phyloP scores from a whole-genome alignment of 2,113 vertebrate genomes.

The Eudyptes chrysolophus region DNA sequence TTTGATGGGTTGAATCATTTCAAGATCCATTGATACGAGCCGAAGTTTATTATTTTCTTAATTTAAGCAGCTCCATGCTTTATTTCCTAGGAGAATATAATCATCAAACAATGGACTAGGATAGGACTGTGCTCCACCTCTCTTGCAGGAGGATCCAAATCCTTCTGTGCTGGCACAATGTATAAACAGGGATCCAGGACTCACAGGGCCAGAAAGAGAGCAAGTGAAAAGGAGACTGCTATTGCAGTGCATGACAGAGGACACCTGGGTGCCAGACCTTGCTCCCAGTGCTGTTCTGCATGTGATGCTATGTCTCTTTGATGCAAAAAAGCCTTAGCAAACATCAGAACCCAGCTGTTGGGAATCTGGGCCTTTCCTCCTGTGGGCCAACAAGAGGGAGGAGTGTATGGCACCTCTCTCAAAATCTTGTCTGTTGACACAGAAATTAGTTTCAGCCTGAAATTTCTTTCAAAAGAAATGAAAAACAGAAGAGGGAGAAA shows the following conservation, averaged over 20 bases:
- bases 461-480: neutral
- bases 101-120: neutral
- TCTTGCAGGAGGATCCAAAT: neutral
- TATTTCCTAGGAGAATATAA: neutral
- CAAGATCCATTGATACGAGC: neutral
- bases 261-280: neutral
- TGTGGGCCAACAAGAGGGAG: neutral
- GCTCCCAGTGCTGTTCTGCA: neutral
- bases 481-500: neutral
- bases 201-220: neutral
- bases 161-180: neutral
- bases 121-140: neutral
- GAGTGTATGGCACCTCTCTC: neutral
- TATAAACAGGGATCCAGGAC: neutral
- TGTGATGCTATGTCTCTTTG: neutral
- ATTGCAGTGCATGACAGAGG: neutral
- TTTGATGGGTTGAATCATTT: neutral
- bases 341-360: neutral
- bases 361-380: neutral
- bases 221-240: neutral
- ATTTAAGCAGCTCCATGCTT: neutral
- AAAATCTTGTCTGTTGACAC: neutral
- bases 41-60: neutral
- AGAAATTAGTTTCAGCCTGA: neutral
- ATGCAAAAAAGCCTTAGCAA: neutral